These are phyloP conservation scores for Dicaeum eximium DNA, from an alignment of 2,113 vertebrate species.

Conservation along the genomic window DNA sequence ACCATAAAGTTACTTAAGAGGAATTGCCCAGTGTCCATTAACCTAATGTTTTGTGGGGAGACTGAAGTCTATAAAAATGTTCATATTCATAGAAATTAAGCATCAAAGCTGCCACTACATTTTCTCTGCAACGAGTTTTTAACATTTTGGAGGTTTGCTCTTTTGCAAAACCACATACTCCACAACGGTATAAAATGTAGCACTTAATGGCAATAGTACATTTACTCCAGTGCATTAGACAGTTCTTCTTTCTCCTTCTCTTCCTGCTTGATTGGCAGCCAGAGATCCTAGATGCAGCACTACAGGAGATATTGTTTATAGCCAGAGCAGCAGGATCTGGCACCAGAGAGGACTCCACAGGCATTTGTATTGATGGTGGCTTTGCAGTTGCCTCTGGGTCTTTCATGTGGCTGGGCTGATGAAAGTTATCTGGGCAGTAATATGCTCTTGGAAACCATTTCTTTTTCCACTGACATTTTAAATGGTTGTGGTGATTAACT, in stretches of 20 bases:
- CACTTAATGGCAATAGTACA: conserved; percentile 6
- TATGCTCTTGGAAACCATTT: conserved; percentile 68
- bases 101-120: neutral
- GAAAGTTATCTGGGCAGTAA: conserved; percentile 60
- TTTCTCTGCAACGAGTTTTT: neutral
- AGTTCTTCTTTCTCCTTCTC: neutral
- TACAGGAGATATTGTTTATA: conserved; percentile 35
- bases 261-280: conserved; percentile 49
- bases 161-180: conserved; percentile 13
- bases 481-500: conserved; percentile 75
- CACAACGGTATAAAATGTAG: neutral
- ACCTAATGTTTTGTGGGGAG: conserved; percentile 9
- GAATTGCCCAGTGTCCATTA: conserved; percentile 13
- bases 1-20: neutral
- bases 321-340: conserved; percentile 59
- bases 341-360: conserved; percentile 65
- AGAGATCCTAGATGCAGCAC: conserved; percentile 34
- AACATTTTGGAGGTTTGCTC: conserved; percentile 11
- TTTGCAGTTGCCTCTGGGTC: conserved; percentile 74
- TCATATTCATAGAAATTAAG: conserved; percentile 13
- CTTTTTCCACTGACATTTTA: conserved; percentile 72
- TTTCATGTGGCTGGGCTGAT: conserved; percentile 56
- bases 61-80: conserved; percentile 26
- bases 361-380: conserved; percentile 65
- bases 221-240: conserved; percentile 48